Conservation (phyloP, 2,113 vertebrate genomes). For the Corydoras maculifer region DNA sequence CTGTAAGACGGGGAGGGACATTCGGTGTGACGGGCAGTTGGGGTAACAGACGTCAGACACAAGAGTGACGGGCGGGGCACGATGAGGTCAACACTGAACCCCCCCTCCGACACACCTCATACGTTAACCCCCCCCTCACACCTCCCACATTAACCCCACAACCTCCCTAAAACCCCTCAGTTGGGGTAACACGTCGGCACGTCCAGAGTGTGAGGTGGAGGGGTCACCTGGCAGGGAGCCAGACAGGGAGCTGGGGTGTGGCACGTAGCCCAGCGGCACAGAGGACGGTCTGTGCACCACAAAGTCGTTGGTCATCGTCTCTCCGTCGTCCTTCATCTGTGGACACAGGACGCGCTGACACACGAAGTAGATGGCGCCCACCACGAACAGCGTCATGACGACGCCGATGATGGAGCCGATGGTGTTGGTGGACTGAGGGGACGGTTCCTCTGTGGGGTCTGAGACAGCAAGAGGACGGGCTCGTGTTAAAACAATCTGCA, state of each 20-base stretch:
- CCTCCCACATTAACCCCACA: too few relatives aligned
- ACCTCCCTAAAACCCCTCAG: too few relatives aligned
- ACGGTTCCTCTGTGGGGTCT: slow-evolving; percentile 90
- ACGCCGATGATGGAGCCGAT: slow-evolving; percentile 90
- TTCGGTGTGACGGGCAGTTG: too few relatives aligned
- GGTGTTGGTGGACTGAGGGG: slow-evolving; percentile 80
- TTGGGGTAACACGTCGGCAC: too few relatives aligned
- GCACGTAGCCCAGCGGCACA: slow-evolving; percentile 89
- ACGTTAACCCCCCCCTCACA: too few relatives aligned
- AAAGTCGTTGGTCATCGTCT: slow-evolving; percentile 90
- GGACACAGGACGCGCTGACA: slow-evolving; percentile 93
- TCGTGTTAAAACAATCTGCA: background rate
- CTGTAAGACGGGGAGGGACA: slow-evolving; percentile 54
- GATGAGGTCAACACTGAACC: too few relatives aligned
- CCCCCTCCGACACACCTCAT: too few relatives aligned
- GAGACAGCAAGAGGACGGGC: background rate
- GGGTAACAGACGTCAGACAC: too few relatives aligned
- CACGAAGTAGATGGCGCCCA: slow-evolving; percentile 88
- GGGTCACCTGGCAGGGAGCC: slow-evolving; percentile 83
- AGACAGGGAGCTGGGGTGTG: slow-evolving; percentile 85
- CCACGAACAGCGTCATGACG: slow-evolving; percentile 86
- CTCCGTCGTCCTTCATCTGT: slow-evolving; percentile 91
- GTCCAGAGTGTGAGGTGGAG: too few relatives aligned
- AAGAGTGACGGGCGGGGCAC: too few relatives aligned
- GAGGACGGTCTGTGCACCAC: slow-evolving; percentile 86